Conservation (phyloP, 2,888 invertebrate genomes). For the Pyrocoelia pectoralis region DNA sequence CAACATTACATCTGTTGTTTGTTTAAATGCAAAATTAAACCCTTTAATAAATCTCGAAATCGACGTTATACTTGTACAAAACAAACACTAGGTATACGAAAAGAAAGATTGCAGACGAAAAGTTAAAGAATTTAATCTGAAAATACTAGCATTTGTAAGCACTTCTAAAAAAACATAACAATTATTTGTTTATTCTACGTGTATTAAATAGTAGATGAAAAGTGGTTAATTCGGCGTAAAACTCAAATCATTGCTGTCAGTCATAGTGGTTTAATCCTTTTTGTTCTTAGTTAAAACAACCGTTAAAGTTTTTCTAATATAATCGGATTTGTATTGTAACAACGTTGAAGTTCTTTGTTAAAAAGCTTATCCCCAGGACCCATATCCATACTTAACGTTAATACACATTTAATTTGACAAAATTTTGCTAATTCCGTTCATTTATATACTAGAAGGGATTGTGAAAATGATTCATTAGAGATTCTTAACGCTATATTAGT, state of each 20-base stretch:
- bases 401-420: constrained; percentile 59
- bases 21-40: no score
- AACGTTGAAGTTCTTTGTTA: constrained; percentile 31
- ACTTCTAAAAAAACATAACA: no score
- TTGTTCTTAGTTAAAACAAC: constrained; percentile 15
- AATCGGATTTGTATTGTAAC: constrained; percentile 10
- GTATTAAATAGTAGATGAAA: no score
- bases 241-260: neutral
- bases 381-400: constrained; percentile 44
- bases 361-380: constrained; percentile 27
- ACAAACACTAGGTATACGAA: no score
- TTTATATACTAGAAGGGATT: constrained; percentile 45
- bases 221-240: constrained; percentile 1
- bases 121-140: no score
- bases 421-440: constrained; percentile 60
- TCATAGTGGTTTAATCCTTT: constrained; percentile 6
- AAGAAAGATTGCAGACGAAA: no score
- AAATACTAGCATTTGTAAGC: no score
- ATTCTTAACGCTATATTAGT: constrained; percentile 52
- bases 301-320: constrained; percentile 12
- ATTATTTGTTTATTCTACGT: no score
- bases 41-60: no score
- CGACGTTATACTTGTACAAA: no score
- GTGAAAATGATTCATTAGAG: constrained; percentile 45
- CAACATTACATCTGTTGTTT: no score